Base-by-base conservation (phyloP, 2,888 invertebrate species). In the Mystacides longicornis region DNA sequence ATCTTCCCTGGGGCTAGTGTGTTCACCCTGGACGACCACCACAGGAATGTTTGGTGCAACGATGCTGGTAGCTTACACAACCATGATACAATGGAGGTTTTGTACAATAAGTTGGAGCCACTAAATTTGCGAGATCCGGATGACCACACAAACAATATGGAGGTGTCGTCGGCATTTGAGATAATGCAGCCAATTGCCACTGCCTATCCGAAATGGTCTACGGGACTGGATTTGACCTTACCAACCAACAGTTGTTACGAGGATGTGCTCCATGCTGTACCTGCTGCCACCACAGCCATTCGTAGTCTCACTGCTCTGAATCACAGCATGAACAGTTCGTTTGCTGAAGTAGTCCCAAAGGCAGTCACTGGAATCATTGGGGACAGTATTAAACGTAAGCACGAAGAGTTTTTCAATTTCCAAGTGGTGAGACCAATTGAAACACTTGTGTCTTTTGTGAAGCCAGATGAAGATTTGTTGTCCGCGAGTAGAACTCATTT, bases 401-500 rank as follows among this genome's bases (percentile, higher is more conserved):
- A 55, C 33, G 59, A 63, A 18, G 49, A 50, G n/a, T 49, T 22
- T 20, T 50, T 52, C 23, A 48, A 21, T 5, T 23, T 49, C 9
- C 52, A 54, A n/a, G 49, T 49, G 46, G 20, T 54, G 16, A 52
- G 42, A n/a, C 48, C 55, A 14, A 56, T 48, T 18, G 46, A 51
- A 22, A 33, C 53, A 23, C 31, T 48, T 58, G 58, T 60, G 59
- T 59, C 59, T 31, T 59, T 63, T 23, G 60, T 61, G 23, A 65
- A 64, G 16, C 64, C 74, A 62, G 71, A 74, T 65, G 78, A 79
- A 63, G 87, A 90, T 70, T 72, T 89, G 63, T 76, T 89, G 59
- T 86, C 86, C 18, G 87, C 91, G 5, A 79, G 84, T 61, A 82
- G 83, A 61, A 91, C 90, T 56, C 92, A 93, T 73, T 92, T 93